Conservation (phyloP, 1,140 invertebrate genomes). For the Maconellicoccus hirsutus region DNA sequence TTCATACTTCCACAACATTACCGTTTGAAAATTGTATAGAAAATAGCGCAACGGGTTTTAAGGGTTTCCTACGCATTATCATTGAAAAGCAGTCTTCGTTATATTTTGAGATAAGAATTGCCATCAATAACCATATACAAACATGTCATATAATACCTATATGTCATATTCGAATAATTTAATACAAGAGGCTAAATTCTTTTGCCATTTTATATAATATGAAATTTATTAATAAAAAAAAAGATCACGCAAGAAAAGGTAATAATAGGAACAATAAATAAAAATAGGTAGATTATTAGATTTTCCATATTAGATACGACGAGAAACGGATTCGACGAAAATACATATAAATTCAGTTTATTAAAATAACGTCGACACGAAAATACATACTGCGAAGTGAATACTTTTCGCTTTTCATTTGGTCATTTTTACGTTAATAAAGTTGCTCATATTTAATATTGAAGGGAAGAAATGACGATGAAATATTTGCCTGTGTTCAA, state of each 20-base stretch:
- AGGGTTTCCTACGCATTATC: constrained; percentile 1
- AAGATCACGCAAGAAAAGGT: neutral
- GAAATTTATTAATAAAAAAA: neutral
- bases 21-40: constrained; percentile 15
- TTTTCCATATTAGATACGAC: too few relatives aligned
- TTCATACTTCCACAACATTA: constrained; percentile 16
- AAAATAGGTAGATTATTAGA: too few relatives aligned
- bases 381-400: too few relatives aligned
- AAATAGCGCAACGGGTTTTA: neutral
- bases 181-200: neutral
- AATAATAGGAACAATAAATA: too few relatives aligned
- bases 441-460: too few relatives aligned
- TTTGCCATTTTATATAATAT: neutral
- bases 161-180: constrained; percentile 11
- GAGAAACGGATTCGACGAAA: too few relatives aligned
- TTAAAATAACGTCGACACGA: too few relatives aligned
- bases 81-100: constrained; percentile 17
- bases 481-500: too few relatives aligned
- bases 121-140: constrained; percentile 15
- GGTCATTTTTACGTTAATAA: too few relatives aligned
- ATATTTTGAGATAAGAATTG: constrained; percentile 10
- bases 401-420: too few relatives aligned
- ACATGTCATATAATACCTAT: constrained; percentile 11
- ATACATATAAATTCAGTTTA: too few relatives aligned
- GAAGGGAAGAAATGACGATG: too few relatives aligned